A percentile compares a stretch with the other conserved stretches of the same genome.
phyloP scores from a whole-genome alignment of 1,140 invertebrate genomes.

The Akabosia matsudoensis region DNA sequence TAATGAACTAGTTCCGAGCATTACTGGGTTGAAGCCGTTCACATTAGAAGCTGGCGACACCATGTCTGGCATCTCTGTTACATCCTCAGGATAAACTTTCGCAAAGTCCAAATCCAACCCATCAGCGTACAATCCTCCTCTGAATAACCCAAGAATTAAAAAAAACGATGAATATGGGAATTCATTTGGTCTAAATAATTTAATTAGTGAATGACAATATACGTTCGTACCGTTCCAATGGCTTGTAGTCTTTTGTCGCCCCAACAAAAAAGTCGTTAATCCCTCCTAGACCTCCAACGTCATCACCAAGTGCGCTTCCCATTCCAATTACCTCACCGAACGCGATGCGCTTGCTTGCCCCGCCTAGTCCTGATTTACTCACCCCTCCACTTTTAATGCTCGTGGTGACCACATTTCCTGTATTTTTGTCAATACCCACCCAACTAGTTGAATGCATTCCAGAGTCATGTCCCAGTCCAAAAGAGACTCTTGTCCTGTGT shows the following conservation, averaged over 20 bases:
- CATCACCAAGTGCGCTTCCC: background rate
- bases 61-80: background rate
- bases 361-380: background rate
- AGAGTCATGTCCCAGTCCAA: slow-evolving; percentile 1
- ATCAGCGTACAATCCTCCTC: slow-evolving; percentile 29
- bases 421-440: background rate
- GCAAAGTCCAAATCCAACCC: slow-evolving; percentile 33
- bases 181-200: too few relatives aligned
- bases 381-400: background rate
- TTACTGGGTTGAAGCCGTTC: background rate
- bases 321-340: background rate
- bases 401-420: background rate
- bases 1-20: background rate
- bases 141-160: slow-evolving; percentile 11
- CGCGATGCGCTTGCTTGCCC: background rate
- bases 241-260: background rate
- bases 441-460: background rate
- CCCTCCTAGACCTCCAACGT: background rate
- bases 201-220: background rate
- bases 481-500: background rate
- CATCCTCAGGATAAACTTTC: slow-evolving; percentile 28
- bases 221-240: background rate
- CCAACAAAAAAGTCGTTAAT: slow-evolving; percentile 4
- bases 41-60: background rate
- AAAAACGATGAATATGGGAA: too few relatives aligned